Percentiles rank a stretch among this genome's conserved stretches.
Conservation (phyloP, 2,797 vertebrate genomes). For the Chaenodraco wilsoni region DNA sequence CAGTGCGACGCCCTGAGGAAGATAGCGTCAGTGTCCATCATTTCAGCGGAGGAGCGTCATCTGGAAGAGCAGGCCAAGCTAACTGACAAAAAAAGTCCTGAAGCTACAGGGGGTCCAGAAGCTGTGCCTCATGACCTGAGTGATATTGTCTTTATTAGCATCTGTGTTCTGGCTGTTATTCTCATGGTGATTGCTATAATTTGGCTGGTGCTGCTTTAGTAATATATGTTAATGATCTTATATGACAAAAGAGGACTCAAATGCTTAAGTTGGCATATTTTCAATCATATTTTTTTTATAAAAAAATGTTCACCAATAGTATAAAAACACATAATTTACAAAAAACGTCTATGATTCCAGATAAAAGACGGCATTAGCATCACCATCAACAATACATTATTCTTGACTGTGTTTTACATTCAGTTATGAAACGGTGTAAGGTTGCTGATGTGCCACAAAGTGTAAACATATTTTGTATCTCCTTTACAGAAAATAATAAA, state of each 20-base stretch:
- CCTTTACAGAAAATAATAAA: conserved; percentile 36
- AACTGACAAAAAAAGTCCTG: conserved; percentile 65
- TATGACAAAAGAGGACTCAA: conserved; percentile 22
- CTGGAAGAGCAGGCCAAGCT: conserved; percentile 85
- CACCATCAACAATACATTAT: conserved; percentile 15
- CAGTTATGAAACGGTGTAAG: conserved; percentile 31
- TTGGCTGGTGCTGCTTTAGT: conserved; percentile 92
- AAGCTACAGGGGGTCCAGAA: conserved; percentile 8
- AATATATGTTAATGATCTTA: background rate
- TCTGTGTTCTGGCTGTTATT: conserved; percentile 95
- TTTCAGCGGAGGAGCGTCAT: conserved; percentile 84
- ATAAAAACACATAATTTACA: conserved; percentile 30
- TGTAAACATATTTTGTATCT: conserved; percentile 37
- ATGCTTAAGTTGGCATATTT: background rate
- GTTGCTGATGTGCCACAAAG: conserved; percentile 55
- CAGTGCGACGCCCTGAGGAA: conserved; percentile 93
- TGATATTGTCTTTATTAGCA: conserved; percentile 95
- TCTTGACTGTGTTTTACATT: conserved; percentile 11
- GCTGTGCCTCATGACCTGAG: conserved; percentile 89
- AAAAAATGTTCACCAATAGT: conserved; percentile 37
- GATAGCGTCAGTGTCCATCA: conserved; percentile 88
- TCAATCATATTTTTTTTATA: conserved; percentile 28
- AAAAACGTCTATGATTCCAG: conserved; percentile 14
- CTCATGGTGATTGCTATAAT: conserved; percentile 96
- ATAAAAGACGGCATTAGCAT: conserved; percentile 10